Evolutionary conservation across 2,888 invertebrate species (phyloP).

Genomic region (Parelbella ahira): DNA sequence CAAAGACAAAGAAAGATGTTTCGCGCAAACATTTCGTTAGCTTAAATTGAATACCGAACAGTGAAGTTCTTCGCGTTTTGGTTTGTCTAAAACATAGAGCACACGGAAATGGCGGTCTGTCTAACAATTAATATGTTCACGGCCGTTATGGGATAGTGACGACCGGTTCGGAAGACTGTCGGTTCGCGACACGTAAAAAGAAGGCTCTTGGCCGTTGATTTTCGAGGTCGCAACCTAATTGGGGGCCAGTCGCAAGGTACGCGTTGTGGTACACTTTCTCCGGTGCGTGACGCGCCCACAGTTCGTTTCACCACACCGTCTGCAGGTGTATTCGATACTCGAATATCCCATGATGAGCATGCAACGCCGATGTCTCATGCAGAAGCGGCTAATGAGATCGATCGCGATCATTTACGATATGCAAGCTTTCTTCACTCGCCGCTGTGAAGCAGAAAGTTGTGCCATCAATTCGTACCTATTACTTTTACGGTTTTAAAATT

Average conservation of each 20-base stretch:
- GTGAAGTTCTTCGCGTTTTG: no score
- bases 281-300: slow-evolving; percentile 64
- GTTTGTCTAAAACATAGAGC: slow-evolving; percentile 1
- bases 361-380: slow-evolving; percentile 38
- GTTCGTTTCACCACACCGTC: slow-evolving; percentile 56
- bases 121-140: slow-evolving; percentile 27
- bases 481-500: slow-evolving; percentile 2
- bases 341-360: slow-evolving; percentile 41
- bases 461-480: slow-evolving; percentile 7
- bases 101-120: slow-evolving; percentile 20
- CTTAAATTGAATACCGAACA: no score
- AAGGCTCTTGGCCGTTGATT: slow-evolving; percentile 56
- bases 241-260: slow-evolving; percentile 66
- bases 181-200: slow-evolving; percentile 49
- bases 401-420: slow-evolving; percentile 20
- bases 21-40: no score
- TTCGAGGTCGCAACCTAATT: slow-evolving; percentile 77
- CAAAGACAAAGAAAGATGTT: no score
- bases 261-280: slow-evolving; percentile 76
- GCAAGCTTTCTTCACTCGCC: slow-evolving; percentile 14
- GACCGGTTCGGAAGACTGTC: slow-evolving; percentile 44
- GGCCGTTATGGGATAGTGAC: slow-evolving; percentile 32
- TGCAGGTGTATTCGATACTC: slow-evolving; percentile 41
- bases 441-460: slow-evolving; percentile 14
- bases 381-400: slow-evolving; percentile 20